Percentiles rank a stretch among this genome's conserved stretches.
Conservation (phyloP, 2,113 vertebrate genomes). For the Ochotona princeps region DNA sequence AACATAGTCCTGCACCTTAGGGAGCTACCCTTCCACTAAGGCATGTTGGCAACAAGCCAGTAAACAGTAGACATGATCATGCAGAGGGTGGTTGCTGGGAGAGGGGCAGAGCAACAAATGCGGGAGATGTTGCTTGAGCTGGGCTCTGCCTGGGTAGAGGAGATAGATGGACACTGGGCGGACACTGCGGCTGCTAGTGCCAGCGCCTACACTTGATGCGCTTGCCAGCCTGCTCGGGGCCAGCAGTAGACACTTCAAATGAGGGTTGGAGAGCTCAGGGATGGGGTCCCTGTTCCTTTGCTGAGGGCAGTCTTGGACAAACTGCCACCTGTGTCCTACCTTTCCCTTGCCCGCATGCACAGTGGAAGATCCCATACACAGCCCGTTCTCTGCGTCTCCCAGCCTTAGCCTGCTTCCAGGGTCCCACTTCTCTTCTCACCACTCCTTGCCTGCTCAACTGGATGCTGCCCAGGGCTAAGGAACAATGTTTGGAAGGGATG, state of each 20-base stretch:
- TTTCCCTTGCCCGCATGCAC: background rate
- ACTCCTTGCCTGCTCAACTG: background rate
- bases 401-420: background rate
- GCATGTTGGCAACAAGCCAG: rapidly evolving
- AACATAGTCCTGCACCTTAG: background rate
- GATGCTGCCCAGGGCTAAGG: too few relatives aligned
- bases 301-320: too few relatives aligned
- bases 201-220: too few relatives aligned
- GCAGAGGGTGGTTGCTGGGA: background rate
- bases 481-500: background rate
- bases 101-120: background rate
- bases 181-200: background rate
- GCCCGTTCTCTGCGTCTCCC: background rate
- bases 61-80: background rate
- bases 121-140: too few relatives aligned
- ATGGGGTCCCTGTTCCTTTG: background rate
- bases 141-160: background rate
- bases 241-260: too few relatives aligned
- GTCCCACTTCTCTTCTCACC: too few relatives aligned
- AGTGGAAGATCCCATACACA: background rate
- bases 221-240: background rate
- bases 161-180: rapidly evolving
- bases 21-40: background rate
- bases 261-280: background rate
- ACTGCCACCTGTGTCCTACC: rapidly evolving